phyloP scores from a whole-genome alignment of 2,888 invertebrate genomes.

The Aspidapion aeneum region DNA sequence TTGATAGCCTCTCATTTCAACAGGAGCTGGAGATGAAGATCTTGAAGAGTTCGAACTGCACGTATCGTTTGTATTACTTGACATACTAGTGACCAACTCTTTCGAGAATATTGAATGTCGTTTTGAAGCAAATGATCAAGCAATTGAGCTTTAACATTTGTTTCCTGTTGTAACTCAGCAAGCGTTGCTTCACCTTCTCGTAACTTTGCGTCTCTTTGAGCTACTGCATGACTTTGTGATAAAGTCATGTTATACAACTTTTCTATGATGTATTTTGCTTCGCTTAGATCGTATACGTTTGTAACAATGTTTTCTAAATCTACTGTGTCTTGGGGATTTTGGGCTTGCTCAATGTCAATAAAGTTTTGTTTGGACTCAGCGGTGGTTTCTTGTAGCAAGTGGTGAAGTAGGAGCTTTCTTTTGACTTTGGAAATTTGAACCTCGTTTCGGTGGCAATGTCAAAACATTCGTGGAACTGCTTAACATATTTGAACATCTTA shows the following conservation, averaged over 20 bases:
- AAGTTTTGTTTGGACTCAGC: slow-evolving; percentile 90
- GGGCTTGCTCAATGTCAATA: slow-evolving; percentile 85
- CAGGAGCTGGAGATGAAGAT: slow-evolving; percentile 57
- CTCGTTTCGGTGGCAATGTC: no score
- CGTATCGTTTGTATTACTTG: slow-evolving; percentile 48
- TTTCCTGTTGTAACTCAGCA: slow-evolving; percentile 63
- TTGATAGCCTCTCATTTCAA: slow-evolving; percentile 42
- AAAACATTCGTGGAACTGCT: no score
- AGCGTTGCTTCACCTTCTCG: slow-evolving; percentile 72
- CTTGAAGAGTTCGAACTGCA: slow-evolving; percentile 53
- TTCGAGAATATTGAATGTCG: slow-evolving; percentile 54
- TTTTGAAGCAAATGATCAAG: slow-evolving; percentile 66
- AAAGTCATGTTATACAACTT: slow-evolving; percentile 73
- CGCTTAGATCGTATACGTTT: slow-evolving; percentile 59
- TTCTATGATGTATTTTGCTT: slow-evolving; percentile 76
- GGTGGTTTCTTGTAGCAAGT: slow-evolving; percentile 89
- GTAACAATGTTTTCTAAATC: slow-evolving; percentile 53
- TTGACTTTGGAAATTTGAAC: no score
- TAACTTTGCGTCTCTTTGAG: slow-evolving; percentile 66
- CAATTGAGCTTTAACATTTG: slow-evolving; percentile 69
- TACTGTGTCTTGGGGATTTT: slow-evolving; percentile 49
- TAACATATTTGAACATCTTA: no score
- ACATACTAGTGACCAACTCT: slow-evolving; percentile 47
- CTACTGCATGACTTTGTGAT: slow-evolving; percentile 67
- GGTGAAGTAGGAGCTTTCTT: no score